Percentiles rank a stretch among this genome's conserved stretches.
phyloP scores from a whole-genome alignment of 2,888 invertebrate species.

The Luperina nickerlii region DNA sequence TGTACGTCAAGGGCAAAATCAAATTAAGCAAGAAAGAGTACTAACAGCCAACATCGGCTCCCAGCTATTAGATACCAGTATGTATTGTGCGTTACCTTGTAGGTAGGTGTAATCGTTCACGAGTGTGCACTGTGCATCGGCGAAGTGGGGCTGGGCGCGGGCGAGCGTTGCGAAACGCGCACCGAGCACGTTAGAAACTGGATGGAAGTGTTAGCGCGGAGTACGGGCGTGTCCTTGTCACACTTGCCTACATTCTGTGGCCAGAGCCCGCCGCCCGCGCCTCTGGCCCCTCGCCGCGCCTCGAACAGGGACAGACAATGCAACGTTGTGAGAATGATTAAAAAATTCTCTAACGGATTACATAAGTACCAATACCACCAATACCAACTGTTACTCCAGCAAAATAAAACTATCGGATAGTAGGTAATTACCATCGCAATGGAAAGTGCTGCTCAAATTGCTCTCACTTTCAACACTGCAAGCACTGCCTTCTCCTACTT shows the following conservation, averaged over 20 bases:
- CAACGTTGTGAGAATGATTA: conserved; percentile 83
- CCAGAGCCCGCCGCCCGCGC: conserved; percentile 83
- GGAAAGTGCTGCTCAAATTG: conserved; percentile 46
- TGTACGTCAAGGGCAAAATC: conserved; percentile 9
- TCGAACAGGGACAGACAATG: conserved; percentile 86
- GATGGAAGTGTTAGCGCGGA: conserved; percentile 89
- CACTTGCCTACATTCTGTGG: conserved; percentile 90
- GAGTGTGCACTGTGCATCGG: conserved; percentile 83
- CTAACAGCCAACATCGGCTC: conserved; percentile 43
- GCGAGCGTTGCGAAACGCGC: conserved; percentile 87
- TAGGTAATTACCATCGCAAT: conserved; percentile 27
- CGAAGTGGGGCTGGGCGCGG: conserved; percentile 80
- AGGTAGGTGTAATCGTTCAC: conserved; percentile 81
- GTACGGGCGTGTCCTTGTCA: conserved; percentile 91
- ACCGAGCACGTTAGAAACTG: conserved; percentile 89
- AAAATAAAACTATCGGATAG: conserved; percentile 38
- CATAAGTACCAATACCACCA: conserved; percentile 69
- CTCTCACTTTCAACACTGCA: conserved; percentile 52
- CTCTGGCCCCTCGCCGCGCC: conserved; percentile 75
- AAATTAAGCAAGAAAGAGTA: conserved; percentile 34
- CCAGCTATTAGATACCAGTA: conserved; percentile 70
- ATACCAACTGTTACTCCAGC: conserved; percentile 46
- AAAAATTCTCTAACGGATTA: conserved; percentile 78
- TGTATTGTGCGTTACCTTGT: conserved; percentile 80
- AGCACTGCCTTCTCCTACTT: conserved; percentile 4